phyloP scores from a whole-genome alignment of 2,888 invertebrate genomes.

The Actias luna region DNA sequence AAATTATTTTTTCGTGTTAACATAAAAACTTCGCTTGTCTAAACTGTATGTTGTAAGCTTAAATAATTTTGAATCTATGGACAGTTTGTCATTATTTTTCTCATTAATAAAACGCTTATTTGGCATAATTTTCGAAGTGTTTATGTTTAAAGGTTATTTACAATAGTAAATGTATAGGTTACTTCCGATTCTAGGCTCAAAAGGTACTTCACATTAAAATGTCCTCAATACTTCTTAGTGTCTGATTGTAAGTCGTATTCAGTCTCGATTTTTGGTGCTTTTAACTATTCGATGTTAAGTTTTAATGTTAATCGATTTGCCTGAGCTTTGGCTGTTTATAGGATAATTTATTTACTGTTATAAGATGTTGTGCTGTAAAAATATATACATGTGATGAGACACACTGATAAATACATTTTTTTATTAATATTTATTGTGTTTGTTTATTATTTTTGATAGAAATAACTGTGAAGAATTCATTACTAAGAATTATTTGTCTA shows the following conservation, averaged over 20 bases:
- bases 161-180: too few relatives aligned
- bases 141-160: too few relatives aligned
- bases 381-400: neutral
- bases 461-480: neutral
- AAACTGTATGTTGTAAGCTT: too few relatives aligned
- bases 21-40: neutral
- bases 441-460: neutral
- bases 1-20: neutral
- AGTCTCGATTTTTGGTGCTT: constrained; percentile 15
- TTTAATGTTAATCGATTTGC: constrained; percentile 13
- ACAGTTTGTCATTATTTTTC: too few relatives aligned
- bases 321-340: constrained; percentile 11
- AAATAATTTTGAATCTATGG: too few relatives aligned
- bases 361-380: constrained; percentile 2
- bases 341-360: neutral
- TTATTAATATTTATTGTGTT: neutral
- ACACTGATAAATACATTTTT: neutral
- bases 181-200: too few relatives aligned
- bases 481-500: neutral
- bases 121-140: too few relatives aligned
- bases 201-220: neutral
- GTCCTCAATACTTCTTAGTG: neutral
- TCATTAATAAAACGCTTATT: too few relatives aligned
- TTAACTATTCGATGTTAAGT: constrained; percentile 18
- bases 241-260: neutral